Evolutionary conservation across 2,113 vertebrate genomes (phyloP).

Genomic region (Marmota monax): DNA sequence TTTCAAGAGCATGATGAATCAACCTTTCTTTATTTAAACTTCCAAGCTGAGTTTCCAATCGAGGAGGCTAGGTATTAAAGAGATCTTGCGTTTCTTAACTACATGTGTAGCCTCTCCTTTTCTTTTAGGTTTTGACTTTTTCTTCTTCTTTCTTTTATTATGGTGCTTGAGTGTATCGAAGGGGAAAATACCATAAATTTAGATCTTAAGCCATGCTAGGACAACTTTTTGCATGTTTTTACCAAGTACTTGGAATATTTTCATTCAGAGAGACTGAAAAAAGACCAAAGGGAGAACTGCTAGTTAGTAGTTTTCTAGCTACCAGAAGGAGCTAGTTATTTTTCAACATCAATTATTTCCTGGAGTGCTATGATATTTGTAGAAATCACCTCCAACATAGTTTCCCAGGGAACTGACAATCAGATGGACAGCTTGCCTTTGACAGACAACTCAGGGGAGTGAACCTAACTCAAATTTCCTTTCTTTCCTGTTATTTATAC

Average conservation of each 20-base stretch:
- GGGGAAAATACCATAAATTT: not conserved
- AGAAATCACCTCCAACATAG: not conserved
- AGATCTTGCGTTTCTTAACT: conserved; percentile 28
- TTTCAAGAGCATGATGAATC: conserved; percentile 56
- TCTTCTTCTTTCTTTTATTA: not conserved
- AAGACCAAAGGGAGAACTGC: not conserved
- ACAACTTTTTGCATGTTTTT: conserved; percentile 38
- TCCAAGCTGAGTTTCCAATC: conserved; percentile 61
- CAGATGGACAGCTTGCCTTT: not conserved
- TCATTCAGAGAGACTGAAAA: not conserved
- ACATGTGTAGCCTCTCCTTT: not conserved
- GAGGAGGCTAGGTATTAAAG: conserved; percentile 64
- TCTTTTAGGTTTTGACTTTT: not conserved
- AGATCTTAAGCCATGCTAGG: not conserved
- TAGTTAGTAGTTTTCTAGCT: not conserved
- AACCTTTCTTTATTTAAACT: conserved; percentile 69
- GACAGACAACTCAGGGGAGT: not conserved
- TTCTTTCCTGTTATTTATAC: not conserved
- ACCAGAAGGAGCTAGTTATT: not conserved
- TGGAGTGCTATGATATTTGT: not conserved
- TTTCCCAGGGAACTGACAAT: not conserved
- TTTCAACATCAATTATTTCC: not conserved
- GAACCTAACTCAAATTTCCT: not conserved
- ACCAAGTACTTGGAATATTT: not conserved
- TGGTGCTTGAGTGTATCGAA: not conserved